Evolutionary conservation across 1,140 invertebrate genomes (phyloP).

Genomic region (Phenacoccus solenopsis): DNA sequence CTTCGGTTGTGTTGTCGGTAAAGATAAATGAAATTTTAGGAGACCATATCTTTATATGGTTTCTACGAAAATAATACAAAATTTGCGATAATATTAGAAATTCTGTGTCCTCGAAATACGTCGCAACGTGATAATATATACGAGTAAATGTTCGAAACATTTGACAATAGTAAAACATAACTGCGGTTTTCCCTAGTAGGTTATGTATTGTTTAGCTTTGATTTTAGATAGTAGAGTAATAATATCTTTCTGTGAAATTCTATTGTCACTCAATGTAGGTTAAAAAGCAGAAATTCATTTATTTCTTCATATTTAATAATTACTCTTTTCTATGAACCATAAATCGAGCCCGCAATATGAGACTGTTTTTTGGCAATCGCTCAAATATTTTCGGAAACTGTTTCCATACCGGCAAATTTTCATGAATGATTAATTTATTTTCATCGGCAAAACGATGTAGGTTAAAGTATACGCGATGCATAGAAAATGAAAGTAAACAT

Average conservation of each 20-base stretch:
- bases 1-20: neutral
- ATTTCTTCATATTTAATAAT: no score
- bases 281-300: no score
- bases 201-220: no score
- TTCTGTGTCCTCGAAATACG: neutral
- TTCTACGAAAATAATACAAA: no score
- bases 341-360: neutral
- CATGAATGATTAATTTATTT: neutral
- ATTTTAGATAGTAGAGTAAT: no score
- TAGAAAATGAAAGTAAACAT: neutral
- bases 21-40: neutral
- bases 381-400: neutral
- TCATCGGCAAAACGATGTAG: neutral
- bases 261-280: no score
- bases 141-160: no score
- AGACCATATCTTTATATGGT: neutral
- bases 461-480: no score
- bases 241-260: no score
- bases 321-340: neutral
- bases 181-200: no score
- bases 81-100: neutral
- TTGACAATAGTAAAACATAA: no score
- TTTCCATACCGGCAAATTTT: neutral
- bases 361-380: neutral
- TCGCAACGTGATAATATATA: no score